Conservation (phyloP, 2,113 vertebrate species). For the Laticauda laticaudata region DNA sequence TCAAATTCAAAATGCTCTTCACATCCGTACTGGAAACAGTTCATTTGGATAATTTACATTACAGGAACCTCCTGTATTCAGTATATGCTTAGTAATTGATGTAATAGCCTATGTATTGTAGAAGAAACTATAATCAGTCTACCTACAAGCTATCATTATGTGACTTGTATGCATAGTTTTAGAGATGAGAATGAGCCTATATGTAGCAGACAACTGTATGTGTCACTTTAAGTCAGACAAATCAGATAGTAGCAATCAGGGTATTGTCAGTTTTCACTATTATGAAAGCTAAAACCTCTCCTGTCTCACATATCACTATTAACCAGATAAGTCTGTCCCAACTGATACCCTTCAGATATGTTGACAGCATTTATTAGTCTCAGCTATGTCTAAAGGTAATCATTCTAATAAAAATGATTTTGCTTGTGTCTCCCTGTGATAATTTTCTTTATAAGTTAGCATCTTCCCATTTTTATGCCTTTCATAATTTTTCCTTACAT, state of each 20-base stretch:
- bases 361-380: not conserved
- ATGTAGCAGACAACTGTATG: not conserved
- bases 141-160: not conserved
- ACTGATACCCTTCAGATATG: not conserved
- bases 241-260: not conserved
- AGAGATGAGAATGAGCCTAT: not conserved
- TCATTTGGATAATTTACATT: not conserved
- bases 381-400: not conserved
- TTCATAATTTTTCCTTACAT: slow-evolving; percentile 6
- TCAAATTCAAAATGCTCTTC: not conserved
- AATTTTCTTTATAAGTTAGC: not conserved
- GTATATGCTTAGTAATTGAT: not conserved
- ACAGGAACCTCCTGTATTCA: not conserved
- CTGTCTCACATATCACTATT: not conserved
- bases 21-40: not conserved
- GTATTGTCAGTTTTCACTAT: not conserved
- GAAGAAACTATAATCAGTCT: not conserved
- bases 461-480: not conserved
- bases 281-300: not conserved
- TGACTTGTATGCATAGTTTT: not conserved
- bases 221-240: not conserved
- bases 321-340: not conserved
- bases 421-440: not conserved
- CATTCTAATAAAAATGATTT: not conserved
- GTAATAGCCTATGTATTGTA: not conserved